Evolutionary conservation across 2,113 vertebrate species (phyloP).

Genomic region (Oophaga pumilio): DNA sequence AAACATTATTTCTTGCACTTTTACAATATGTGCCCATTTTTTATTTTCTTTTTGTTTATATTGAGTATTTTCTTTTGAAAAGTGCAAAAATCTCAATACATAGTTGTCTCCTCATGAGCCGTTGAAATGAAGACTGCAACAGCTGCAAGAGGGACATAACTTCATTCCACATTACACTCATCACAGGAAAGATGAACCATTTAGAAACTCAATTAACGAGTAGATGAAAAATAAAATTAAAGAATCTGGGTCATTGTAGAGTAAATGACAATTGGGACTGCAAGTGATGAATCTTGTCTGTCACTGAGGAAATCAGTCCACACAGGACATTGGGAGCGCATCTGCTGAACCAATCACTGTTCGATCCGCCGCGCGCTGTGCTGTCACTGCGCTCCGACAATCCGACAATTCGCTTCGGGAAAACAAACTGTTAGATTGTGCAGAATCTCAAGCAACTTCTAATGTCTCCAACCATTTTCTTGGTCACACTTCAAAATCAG

Average conservation of each 20-base stretch:
- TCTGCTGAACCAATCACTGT: conserved; percentile 31
- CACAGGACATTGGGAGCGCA: neutral
- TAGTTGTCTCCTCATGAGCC: neutral
- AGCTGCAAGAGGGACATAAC: conserved; percentile 34
- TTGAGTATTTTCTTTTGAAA: neutral
- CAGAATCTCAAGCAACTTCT: neutral
- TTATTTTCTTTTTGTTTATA: neutral
- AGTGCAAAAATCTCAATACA: neutral
- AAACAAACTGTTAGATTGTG: neutral
- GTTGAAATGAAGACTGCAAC: conserved; percentile 27
- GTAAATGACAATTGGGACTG: conserved; percentile 21
- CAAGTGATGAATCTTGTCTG: neutral
- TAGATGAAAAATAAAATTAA: conserved; percentile 51
- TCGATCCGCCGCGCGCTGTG: neutral
- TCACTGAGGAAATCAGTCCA: conserved; percentile 34
- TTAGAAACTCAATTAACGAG: conserved; percentile 55
- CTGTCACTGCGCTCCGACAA: neutral
- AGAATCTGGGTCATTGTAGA: conserved; percentile 43
- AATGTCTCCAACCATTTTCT: neutral
- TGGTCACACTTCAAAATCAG: neutral
- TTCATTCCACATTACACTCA: conserved; percentile 31
- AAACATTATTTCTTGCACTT: too few relatives aligned
- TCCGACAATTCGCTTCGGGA: too few relatives aligned
- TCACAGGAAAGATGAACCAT: conserved; percentile 55
- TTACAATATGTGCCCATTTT: neutral